These are phyloP conservation scores for Tryphoninae sp. DNA, from an alignment of 2,888 invertebrate species.

Conservation along the genomic window DNA sequence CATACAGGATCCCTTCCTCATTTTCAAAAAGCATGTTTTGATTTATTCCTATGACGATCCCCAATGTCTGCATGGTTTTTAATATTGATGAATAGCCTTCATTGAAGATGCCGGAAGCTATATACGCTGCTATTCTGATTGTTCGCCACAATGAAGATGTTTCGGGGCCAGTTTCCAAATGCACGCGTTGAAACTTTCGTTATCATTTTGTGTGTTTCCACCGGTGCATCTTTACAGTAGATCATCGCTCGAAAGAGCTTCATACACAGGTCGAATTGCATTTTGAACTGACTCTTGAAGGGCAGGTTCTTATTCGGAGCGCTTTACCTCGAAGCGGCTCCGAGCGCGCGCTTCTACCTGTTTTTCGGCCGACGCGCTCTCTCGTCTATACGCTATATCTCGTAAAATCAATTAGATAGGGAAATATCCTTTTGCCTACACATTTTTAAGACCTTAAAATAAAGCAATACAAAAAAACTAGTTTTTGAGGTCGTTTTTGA, in stretches of 20 bases:
- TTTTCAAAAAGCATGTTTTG: too few relatives aligned
- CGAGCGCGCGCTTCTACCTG: conserved; percentile 17
- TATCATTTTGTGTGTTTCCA: conserved; percentile 6
- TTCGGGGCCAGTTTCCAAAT: neutral
- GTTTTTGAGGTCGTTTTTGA: conserved; percentile 26
- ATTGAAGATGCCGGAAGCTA: conserved; percentile 5
- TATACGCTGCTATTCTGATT: conserved; percentile 1
- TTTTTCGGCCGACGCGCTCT: conserved; percentile 9
- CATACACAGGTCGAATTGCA: neutral
- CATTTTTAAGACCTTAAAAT: too few relatives aligned
- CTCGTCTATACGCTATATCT: conserved; percentile 15
- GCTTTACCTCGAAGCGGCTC: conserved; percentile 2
- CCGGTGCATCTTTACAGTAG: neutral
- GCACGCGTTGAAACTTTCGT: neutral
- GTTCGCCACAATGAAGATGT: conserved; percentile 3
- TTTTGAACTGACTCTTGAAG: neutral
- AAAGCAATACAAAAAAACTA: neutral
- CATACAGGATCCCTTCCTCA: too few relatives aligned
- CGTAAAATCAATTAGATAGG: conserved; percentile 19
- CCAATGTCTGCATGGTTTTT: too few relatives aligned
- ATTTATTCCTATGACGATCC: too few relatives aligned
- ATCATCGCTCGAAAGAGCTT: neutral
- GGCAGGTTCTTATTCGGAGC: neutral
- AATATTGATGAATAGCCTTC: too few relatives aligned
- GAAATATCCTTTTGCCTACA: neutral